Base-by-base conservation (phyloP, 2,888 invertebrate genomes). In the Willowsia nigromaculata region DNA sequence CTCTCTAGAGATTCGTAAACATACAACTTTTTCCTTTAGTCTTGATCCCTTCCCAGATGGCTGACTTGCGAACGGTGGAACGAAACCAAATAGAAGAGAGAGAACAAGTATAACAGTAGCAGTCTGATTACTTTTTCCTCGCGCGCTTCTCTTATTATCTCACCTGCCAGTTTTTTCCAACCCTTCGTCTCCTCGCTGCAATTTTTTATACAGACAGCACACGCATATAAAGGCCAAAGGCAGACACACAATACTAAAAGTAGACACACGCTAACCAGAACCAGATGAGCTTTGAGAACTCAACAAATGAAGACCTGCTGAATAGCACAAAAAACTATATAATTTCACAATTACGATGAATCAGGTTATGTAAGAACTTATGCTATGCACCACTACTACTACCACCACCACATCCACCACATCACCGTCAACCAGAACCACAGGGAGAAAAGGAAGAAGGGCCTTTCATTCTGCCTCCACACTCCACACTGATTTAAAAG, bases 1-100 rank as follows among this genome's bases (percentile, higher is more conserved):
- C 68, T 84, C 88, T 88, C 78, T 40, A 53, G 88, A 83, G 88
- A 88, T 88, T 88, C 88, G 83, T 88, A 88, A 88, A 88, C 84
- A 88, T 84, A 88, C 88, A 84, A 88, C 83, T 88, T 88, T 82
- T 71, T 83, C 78, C 65, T 78, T 40, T 33, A 50, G 74, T 68
- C 50, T 65, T 88, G 83, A 88, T 88, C 83, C 88, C 83, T 78
- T 88, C 88, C 83, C 88, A 88, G 88, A 88, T 84, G 88, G 78
- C 88, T 88, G 88, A 76, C 86, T 90, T 50, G 65, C 27, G 80
- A 86, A 83, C 65, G 82, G 83, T 65, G 65, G 40, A 40, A 68
- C 37, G 22, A 68, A 22, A 37, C 37, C 37, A 22, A 40, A 68
- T 68, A 68, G 3, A 22, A 59, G 22, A 22, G 11, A 5, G 22